Percentiles rank a stretch among this genome's conserved stretches.
These are phyloP conservation scores for Chrysomela aeneicollis DNA, from an alignment of 2,888 invertebrate genomes.

Conservation along the genomic window DNA sequence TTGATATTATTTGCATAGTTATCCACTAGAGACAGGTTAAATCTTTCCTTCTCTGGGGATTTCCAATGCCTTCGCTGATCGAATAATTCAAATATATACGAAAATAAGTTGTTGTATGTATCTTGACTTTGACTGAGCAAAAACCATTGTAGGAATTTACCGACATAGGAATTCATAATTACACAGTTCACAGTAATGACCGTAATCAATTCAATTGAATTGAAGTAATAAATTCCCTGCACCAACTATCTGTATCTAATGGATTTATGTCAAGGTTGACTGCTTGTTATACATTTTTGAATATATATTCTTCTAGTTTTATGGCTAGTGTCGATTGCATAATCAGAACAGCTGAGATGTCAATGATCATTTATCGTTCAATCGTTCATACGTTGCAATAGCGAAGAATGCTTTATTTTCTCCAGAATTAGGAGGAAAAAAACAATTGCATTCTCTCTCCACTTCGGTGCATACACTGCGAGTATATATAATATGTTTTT, in stretches of 20 bases:
- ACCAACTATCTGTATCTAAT: not conserved
- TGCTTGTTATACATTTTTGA: constrained; percentile 13
- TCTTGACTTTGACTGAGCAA: no score
- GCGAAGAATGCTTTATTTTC: no score
- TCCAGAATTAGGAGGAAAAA: no score
- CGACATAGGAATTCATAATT: not conserved
- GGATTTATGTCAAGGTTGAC: constrained; percentile 18
- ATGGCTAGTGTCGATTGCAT: not conserved
- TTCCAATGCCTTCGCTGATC: no score
- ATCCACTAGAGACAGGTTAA: no score
- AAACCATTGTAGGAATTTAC: constrained; percentile 17
- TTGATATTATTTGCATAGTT: no score
- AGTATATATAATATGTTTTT: no score
- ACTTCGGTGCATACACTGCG: no score
- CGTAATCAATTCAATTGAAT: constrained; percentile 17
- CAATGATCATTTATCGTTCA: not conserved
- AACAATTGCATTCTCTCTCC: no score
- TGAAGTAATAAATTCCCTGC: constrained; percentile 5
- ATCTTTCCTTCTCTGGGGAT: no score
- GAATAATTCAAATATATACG: no score
- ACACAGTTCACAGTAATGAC: constrained; percentile 11
- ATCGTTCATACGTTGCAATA: not conserved
- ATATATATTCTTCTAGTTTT: constrained; percentile 15
- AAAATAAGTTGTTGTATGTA: constrained; percentile 26
- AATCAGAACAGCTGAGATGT: not conserved